Evolutionary conservation across 2,113 vertebrate genomes (phyloP).

Genomic region (Panthera leo): DNA sequence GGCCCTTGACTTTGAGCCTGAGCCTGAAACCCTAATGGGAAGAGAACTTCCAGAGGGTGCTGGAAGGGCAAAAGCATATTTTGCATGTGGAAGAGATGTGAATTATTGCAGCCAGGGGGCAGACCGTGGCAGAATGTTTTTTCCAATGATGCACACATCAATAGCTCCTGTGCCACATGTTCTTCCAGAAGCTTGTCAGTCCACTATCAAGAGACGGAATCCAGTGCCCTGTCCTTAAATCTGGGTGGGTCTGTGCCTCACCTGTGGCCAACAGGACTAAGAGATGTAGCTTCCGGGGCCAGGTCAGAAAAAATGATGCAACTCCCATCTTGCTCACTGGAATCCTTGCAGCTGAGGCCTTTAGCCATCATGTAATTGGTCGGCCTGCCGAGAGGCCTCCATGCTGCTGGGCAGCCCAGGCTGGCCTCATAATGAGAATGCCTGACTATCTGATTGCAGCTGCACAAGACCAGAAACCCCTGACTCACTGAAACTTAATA

Average conservation of each 20-base stretch:
- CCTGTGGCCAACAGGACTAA: neutral
- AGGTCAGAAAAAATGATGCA: neutral
- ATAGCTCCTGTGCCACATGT: neutral
- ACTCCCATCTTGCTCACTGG: neutral
- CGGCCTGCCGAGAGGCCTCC: neutral
- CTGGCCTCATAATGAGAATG: accelerated
- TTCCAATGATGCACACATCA: neutral
- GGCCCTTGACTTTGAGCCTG: neutral
- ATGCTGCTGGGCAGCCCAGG: neutral
- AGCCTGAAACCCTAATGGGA: neutral
- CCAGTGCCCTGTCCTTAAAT: neutral
- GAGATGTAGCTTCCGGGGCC: neutral
- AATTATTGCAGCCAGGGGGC: neutral
- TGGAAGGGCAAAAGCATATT: neutral
- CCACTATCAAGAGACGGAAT: neutral
- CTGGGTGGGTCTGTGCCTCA: neutral
- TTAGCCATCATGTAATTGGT: accelerated
- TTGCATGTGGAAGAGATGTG: neutral
- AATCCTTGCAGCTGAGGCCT: neutral
- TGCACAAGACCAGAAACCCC: neutral
- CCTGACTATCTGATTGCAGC: neutral
- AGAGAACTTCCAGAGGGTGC: neutral
- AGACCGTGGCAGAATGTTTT: neutral
- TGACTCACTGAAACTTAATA: neutral
- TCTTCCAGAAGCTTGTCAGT: neutral